Percentiles rank a stretch among this genome's conserved stretches.
Conservation (phyloP, 2,113 vertebrate species). For the Argyrosomus japonicus region DNA sequence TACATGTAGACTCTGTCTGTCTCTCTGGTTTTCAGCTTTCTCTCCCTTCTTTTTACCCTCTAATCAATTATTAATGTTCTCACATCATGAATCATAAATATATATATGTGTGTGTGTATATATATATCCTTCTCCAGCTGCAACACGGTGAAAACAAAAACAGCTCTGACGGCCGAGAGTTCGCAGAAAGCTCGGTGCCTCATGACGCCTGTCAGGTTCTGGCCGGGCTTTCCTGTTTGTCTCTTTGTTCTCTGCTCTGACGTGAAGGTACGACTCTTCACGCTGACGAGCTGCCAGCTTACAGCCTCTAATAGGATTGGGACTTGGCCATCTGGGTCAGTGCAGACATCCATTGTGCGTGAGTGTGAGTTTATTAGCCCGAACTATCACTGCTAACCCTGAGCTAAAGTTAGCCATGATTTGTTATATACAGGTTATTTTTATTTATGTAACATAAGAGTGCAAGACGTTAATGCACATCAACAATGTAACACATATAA, state of each 20-base stretch:
- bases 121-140: neutral
- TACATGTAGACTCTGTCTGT: neutral
- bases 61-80: neutral
- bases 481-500: too few species aligned
- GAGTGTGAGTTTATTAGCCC: constrained; percentile 7
- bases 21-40: too few species aligned
- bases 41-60: neutral
- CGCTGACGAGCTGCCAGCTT: constrained; percentile 30
- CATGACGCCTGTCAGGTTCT: neutral
- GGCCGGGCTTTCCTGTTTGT: constrained; percentile 1
- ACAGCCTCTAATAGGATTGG: constrained; percentile 51
- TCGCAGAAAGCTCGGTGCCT: neutral
- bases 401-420: neutral
- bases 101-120: neutral
- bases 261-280: constrained; percentile 9
- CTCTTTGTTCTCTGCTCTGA: constrained; percentile 25
- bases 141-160: neutral
- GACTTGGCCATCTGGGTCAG: constrained; percentile 37
- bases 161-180: neutral
- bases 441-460: too few species aligned
- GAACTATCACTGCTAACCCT: neutral
- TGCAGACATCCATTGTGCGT: neutral
- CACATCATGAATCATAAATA: neutral
- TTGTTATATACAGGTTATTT: neutral
- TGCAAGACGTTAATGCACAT: too few species aligned